Percentiles rank a stretch among this genome's conserved stretches.
These are phyloP conservation scores for Pogonognathellus flavescens DNA, from an alignment of 1,140 invertebrate species.

Conservation along the genomic window DNA sequence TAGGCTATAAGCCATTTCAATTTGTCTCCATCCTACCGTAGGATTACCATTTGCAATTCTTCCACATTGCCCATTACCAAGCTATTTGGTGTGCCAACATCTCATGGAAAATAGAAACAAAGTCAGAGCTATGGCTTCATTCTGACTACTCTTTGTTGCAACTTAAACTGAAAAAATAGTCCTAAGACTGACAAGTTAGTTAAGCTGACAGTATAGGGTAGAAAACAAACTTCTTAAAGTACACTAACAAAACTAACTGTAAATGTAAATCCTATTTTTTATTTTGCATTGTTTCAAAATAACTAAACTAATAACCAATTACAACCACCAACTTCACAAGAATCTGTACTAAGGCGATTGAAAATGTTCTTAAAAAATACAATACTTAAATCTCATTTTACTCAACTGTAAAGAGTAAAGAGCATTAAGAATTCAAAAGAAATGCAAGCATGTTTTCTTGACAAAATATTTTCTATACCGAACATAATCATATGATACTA, in stretches of 20 bases:
- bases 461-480: too few relatives aligned
- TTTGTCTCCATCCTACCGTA: slow-evolving; percentile 49
- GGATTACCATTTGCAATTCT: slow-evolving; percentile 51
- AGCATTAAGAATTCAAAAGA: too few relatives aligned
- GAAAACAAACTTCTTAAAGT: too few relatives aligned
- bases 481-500: too few relatives aligned
- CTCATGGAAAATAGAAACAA: slow-evolving; percentile 12
- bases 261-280: background rate
- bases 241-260: background rate
- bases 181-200: slow-evolving; percentile 47
- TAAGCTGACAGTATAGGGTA: slow-evolving; percentile 48
- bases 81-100: slow-evolving; percentile 35
- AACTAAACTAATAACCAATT: too few relatives aligned
- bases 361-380: too few relatives aligned
- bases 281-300: too few relatives aligned
- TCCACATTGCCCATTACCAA: slow-evolving; percentile 46
- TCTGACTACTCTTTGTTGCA: slow-evolving; percentile 1
- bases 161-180: slow-evolving; percentile 42
- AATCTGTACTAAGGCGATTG: too few relatives aligned
- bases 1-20: slow-evolving; percentile 49
- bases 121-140: slow-evolving; percentile 22
- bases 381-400: too few relatives aligned
- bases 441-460: too few relatives aligned
- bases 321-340: too few relatives aligned
- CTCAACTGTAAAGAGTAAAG: too few relatives aligned